Percentiles rank a stretch among this genome's conserved stretches.
Conservation (phyloP, 2,888 invertebrate species). For the Pyrocoelia pectoralis region DNA sequence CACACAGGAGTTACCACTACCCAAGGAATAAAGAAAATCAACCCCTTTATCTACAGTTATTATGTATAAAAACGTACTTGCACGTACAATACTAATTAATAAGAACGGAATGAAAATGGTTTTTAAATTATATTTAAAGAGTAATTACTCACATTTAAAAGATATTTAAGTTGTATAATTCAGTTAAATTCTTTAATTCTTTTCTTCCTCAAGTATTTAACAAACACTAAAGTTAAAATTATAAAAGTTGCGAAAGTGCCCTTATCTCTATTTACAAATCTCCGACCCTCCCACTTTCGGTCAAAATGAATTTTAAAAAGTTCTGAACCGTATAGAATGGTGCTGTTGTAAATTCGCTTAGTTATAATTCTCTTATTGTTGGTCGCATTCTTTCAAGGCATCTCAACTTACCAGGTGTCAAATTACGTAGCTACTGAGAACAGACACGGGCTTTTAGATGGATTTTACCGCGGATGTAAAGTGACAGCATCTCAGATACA, state of each 20-base stretch:
- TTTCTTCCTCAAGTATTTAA: conserved; percentile 8
- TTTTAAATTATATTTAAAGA: too few relatives aligned
- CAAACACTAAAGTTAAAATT: conserved; percentile 25
- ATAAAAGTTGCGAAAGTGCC: conserved; percentile 21
- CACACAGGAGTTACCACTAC: too few relatives aligned
- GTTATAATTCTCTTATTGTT: conserved; percentile 28
- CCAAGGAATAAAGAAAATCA: too few relatives aligned
- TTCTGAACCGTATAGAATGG: conserved; percentile 6
- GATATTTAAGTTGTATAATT: background rate
- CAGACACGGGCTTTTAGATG: conserved; percentile 42
- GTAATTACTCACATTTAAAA: background rate
- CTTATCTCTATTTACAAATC: conserved; percentile 16
- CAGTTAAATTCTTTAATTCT: background rate
- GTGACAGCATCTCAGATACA: conserved; percentile 38
- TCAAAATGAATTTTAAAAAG: conserved; percentile 12
- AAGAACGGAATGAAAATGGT: background rate
- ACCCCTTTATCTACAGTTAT: too few relatives aligned
- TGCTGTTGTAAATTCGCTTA: conserved; percentile 14
- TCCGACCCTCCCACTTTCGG: conserved; percentile 1
- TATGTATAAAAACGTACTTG: too few relatives aligned
- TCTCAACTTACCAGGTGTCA: conserved; percentile 43
- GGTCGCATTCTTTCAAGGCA: conserved; percentile 42
- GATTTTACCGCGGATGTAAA: conserved; percentile 42
- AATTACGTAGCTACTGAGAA: conserved; percentile 43
- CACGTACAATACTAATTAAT: background rate